Conservation (phyloP, 2,113 vertebrate genomes). For the Sphaerodactylus townsendi region DNA sequence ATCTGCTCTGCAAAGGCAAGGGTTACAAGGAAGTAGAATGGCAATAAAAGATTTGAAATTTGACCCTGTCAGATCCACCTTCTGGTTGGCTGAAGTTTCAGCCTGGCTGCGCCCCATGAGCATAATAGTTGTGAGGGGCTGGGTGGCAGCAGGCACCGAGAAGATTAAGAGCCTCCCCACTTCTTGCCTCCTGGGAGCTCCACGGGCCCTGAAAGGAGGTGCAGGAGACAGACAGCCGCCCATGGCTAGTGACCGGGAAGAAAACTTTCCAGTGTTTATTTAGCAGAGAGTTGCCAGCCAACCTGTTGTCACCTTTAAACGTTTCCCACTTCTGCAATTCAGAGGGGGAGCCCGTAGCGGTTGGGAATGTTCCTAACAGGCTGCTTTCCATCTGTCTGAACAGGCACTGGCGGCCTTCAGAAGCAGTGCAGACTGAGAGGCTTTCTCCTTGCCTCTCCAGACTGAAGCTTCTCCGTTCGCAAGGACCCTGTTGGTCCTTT, state of each 20-base stretch:
- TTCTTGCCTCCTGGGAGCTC: not conserved
- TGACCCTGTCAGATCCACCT: conserved; percentile 1
- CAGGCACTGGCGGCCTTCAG: not conserved
- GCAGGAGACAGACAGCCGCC: not conserved
- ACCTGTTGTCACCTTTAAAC: not conserved
- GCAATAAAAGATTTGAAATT: conserved; percentile 13
- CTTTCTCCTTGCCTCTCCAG: not conserved
- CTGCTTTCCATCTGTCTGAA: not conserved
- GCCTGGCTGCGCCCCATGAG: not conserved
- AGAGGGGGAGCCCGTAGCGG: too few relatives aligned
- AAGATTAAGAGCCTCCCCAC: not conserved
- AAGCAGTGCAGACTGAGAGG: not conserved
- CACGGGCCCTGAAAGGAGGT: not conserved
- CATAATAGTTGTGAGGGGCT: not conserved
- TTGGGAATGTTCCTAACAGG: not conserved
- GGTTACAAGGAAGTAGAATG: conserved; percentile 4
- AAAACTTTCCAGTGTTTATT: not conserved
- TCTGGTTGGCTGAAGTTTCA: not conserved
- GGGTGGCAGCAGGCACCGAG: not conserved
- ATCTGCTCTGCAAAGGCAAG: conserved; percentile 19
- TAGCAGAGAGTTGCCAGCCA: not conserved
- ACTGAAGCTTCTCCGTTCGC: not conserved
- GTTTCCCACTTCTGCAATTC: not conserved
- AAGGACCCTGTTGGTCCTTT: not conserved
- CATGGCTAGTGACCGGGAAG: too few relatives aligned